Evolutionary conservation across 2,888 invertebrate genomes (phyloP), one percentile per base, ranked within the genome.

Genomic region (Eubasilissa splendida): DNA sequence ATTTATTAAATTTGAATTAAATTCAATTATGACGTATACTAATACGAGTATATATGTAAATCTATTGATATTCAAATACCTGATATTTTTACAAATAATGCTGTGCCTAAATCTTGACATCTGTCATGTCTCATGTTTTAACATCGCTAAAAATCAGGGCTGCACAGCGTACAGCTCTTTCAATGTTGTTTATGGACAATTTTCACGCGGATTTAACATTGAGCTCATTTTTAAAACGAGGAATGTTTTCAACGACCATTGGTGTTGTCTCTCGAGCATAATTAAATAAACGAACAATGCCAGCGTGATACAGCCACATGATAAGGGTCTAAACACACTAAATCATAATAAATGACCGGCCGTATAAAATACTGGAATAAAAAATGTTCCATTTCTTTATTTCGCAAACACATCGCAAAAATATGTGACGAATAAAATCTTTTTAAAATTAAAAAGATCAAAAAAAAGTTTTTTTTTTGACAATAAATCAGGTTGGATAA

Each of bases 271-370:
- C 74, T 33, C 12, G 74, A 33, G 74, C 50, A 59, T 74, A 74
- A 74, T 74, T 74, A 74, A 74, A 74, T 74, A 74, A 59, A 74
- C 59, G 74, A 59, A 74, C 74, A 74, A 74, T 59, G 58, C 58
- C 59, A 42, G 54, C 50, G 59, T 74, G 74, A 50, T 59, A 74
- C 50, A 14, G 33, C 74, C 74, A 52, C 71, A n/a, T 74, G 74
- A 74, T 74, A 74, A 74, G 74, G 74, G 74, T 74, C 50, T 54
- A 73, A 74, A 58, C 42, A 74, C 14, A 59, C 74, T 74, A 50
- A 74, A 74, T 74, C 74, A 59, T 74, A 59, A 74, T 59, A 74
- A 74, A 74, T 63, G 54, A 56, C 31, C 31, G 22, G 71, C 10
- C 71, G 56, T 56, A 71, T 10, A 71, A 71, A 71, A 54, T 54